phyloP scores from a whole-genome alignment of 1,140 invertebrate species.

The Akabosia matsudoensis region DNA sequence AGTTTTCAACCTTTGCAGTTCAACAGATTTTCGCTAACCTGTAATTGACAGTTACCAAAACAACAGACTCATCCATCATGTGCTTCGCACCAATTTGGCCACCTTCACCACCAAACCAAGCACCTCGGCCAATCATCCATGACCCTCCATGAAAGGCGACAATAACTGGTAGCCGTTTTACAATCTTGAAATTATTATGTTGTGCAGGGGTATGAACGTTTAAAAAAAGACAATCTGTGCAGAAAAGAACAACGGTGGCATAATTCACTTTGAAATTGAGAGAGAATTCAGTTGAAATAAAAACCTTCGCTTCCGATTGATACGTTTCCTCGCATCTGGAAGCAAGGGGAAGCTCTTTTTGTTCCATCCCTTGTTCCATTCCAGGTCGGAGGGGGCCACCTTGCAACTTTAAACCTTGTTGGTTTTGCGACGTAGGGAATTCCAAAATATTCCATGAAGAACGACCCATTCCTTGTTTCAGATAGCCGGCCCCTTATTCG shows the following conservation, averaged over 20 bases:
- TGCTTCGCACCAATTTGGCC: conserved; percentile 17
- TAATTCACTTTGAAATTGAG: neutral
- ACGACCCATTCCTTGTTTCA: neutral
- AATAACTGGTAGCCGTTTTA: conserved; percentile 23
- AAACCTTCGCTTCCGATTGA: neutral
- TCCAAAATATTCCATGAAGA: neutral
- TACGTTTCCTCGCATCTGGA: neutral
- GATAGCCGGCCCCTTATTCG: neutral
- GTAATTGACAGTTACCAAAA: conserved; percentile 57
- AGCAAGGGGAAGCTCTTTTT: neutral
- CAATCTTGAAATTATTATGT: neutral
- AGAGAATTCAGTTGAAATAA: too few species aligned
- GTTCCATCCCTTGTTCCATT: neutral
- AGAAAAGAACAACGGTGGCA: too few species aligned
- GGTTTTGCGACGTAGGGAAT: neutral
- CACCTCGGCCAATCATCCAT: neutral
- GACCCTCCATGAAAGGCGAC: conserved; percentile 27
- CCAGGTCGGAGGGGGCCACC: neutral
- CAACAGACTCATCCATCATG: conserved; percentile 49
- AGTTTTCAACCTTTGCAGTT: too few species aligned
- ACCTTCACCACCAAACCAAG: neutral
- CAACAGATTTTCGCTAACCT: conserved; percentile 38
- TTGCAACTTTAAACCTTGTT: neutral
- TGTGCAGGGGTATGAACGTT: conserved; percentile 5
- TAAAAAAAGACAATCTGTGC: conserved; percentile 28